Conservation (phyloP, 1,140 invertebrate species). For the Whitmania pigra region DNA sequence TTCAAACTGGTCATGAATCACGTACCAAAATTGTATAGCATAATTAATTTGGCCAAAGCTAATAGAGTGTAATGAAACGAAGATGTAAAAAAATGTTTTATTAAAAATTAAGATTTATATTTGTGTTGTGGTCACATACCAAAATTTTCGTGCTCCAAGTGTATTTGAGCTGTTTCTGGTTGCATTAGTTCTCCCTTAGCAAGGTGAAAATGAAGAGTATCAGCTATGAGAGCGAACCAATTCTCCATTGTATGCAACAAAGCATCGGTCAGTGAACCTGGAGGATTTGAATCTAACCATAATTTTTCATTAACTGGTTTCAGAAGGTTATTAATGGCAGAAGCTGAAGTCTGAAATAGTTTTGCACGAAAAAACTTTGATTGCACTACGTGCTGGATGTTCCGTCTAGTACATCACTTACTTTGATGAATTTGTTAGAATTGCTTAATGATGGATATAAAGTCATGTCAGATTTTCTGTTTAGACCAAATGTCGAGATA, state of each 20-base stretch:
- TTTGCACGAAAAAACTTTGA: neutral
- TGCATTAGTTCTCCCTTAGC: neutral
- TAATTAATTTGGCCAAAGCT: no score
- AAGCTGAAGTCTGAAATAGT: neutral
- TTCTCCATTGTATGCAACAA: neutral
- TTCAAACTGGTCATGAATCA: no score
- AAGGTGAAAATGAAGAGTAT: neutral
- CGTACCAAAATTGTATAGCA: no score
- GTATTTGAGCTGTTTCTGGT: neutral
- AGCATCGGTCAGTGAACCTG: neutral
- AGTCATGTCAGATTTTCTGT: neutral
- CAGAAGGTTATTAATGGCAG: neutral
- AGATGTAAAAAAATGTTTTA: no score
- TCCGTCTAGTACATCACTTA: neutral
- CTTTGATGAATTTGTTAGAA: slow-evolving; percentile 2
- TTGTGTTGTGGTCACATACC: no score
- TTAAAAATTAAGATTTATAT: no score
- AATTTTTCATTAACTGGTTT: neutral
- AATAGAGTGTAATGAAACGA: no score
- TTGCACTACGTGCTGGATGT: neutral
- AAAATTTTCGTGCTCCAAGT: no score
- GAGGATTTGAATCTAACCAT: slow-evolving; percentile 10
- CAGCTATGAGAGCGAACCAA: neutral
- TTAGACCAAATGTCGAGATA: neutral
- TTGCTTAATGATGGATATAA: neutral